Evolutionary conservation across 2,888 invertebrate species (phyloP).

Genomic region (Cryptus viduatorius): DNA sequence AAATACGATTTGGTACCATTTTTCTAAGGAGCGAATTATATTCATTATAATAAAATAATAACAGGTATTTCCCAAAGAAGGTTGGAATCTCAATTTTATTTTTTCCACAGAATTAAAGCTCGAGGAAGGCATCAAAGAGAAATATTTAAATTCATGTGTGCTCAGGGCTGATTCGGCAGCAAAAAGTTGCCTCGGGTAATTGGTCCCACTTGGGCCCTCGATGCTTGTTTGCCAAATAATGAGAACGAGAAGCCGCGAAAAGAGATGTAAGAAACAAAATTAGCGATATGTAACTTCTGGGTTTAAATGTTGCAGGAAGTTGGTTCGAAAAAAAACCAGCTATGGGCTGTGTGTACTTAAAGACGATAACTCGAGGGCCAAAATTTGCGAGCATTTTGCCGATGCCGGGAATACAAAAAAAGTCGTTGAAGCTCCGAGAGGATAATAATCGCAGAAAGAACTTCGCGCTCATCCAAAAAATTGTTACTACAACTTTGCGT

Average conservation of each 20-base stretch:
- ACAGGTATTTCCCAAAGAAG: no score
- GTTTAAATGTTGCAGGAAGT: not conserved
- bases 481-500: not conserved
- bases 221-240: not conserved
- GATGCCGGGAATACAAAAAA: not conserved
- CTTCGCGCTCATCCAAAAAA: not conserved
- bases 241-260: not conserved
- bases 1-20: no score
- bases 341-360: not conserved
- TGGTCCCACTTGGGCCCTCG: not conserved
- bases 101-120: no score
- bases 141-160: not conserved
- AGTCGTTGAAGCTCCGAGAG: not conserved
- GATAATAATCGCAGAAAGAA: not conserved
- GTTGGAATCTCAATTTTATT: no score
- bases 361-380: not conserved
- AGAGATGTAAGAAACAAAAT: not conserved
- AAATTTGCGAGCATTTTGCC: not conserved
- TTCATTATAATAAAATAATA: no score
- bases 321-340: not conserved
- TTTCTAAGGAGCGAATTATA: no score
- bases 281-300: not conserved
- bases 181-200: not conserved
- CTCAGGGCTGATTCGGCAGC: not conserved
- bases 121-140: not conserved